Evolutionary conservation across 2,888 invertebrate species (phyloP).

Genomic region (Dicroscelio sp.): DNA sequence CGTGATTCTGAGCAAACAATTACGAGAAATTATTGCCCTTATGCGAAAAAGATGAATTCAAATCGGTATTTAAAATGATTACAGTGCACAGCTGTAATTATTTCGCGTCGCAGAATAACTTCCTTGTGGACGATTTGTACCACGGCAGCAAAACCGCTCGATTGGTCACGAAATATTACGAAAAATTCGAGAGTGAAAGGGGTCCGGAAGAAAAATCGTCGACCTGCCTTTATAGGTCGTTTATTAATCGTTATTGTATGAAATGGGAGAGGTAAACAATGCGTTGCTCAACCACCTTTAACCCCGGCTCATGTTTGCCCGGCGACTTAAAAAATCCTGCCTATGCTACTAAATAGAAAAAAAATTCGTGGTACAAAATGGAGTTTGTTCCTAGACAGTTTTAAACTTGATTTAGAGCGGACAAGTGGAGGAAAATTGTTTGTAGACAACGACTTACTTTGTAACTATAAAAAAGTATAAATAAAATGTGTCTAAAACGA

Average conservation of each 20-base stretch:
- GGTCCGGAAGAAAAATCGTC: slow-evolving; percentile 60
- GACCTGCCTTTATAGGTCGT: slow-evolving; percentile 59
- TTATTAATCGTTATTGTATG: slow-evolving; percentile 67
- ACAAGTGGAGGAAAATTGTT: too few relatives aligned
- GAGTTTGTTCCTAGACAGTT: too few relatives aligned
- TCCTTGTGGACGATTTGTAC: slow-evolving; percentile 54
- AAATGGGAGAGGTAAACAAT: slow-evolving; percentile 59
- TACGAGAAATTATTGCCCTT: slow-evolving; percentile 3
- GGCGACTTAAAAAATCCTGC: slow-evolving; percentile 8
- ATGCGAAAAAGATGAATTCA: slow-evolving; percentile 7
- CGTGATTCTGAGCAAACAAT: slow-evolving; percentile 11
- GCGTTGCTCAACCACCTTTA: slow-evolving; percentile 49
- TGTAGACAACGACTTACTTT: too few relatives aligned
- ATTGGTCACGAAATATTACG: slow-evolving; percentile 61
- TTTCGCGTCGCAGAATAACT: slow-evolving; percentile 35
- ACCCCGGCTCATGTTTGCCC: slow-evolving; percentile 31
- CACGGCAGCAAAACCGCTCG: slow-evolving; percentile 18
- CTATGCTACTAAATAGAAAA: neutral
- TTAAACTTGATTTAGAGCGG: too few relatives aligned
- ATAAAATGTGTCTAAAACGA: too few relatives aligned
- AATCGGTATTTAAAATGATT: slow-evolving; percentile 52
- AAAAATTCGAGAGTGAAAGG: slow-evolving; percentile 72
- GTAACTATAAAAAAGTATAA: too few relatives aligned
- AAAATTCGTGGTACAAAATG: too few relatives aligned
- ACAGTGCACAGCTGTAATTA: slow-evolving; percentile 20